Evolutionary conservation across 2,113 vertebrate species (phyloP), one percentile per base, ranked within the genome.

Genomic region (Phalacrocorax aristotelis): DNA sequence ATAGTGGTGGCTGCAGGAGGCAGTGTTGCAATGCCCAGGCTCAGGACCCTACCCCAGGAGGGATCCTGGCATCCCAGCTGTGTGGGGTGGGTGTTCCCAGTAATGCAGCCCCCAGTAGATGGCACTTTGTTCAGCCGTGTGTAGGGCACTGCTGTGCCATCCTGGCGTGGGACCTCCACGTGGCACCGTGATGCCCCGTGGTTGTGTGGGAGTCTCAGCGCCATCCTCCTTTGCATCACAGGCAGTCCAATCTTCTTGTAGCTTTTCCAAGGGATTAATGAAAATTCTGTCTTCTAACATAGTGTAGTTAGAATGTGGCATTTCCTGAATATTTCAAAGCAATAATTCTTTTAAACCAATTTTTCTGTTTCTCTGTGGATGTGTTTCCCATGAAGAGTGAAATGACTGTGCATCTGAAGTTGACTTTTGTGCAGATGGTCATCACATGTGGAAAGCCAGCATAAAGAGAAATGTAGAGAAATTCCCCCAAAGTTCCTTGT

Each of bases 151-250:
- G 8, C n/a, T 62, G 40, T 79, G 14, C 62, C 26, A 2, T 58
- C 17, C 36, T 32, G 54, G 18, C 1, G 0, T 61, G 60, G 27
- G 23, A 21, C 19, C 18, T 57, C 27, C 8, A 2, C 2, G 4
- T 0, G 0, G 11, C 25, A 13, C 1, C 1, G 34, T 22, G 48
- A 7, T 36, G 62, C 12, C n/a, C 26, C 1, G 1, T 1, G 0
- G 9, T 58, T 5, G 0, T 44, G 22, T 54, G 11, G 18, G n/a
- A 76, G 14, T 25, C 38, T 91, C 42, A 44, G 71, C 36, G 29
- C 25, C 9, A 48, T 42, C 36, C 4, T 83, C 14, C 46, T 54
- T 61, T 71, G 46, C 38, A 11, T 90, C 19, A 57, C 21, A 77
- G 54, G 21, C 65, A 46, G 27, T 76, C 15, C 32, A 64, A 1